phyloP scores from a whole-genome alignment of 1,140 invertebrate genomes.

The Drosophila pallidifrons region DNA sequence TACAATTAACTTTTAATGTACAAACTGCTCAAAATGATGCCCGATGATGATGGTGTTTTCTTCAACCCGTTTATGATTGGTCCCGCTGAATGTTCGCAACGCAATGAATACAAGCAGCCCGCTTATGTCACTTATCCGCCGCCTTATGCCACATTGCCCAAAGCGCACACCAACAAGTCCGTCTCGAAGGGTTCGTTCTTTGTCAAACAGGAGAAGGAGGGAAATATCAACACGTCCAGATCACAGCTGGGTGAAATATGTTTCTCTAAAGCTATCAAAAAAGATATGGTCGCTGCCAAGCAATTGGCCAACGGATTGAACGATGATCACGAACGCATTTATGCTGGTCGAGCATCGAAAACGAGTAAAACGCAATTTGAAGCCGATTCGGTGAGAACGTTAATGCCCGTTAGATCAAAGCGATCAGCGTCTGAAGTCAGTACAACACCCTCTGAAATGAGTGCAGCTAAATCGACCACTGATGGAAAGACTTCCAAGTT shows the following conservation, averaged over 20 bases:
- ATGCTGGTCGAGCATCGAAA: constrained; percentile 24
- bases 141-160: constrained; percentile 33
- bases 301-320: not conserved
- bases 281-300: constrained; percentile 63
- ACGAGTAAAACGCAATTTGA: not conserved
- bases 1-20: not conserved
- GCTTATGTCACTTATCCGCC: constrained; percentile 50
- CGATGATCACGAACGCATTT: constrained; percentile 21
- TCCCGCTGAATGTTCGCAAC: constrained; percentile 19
- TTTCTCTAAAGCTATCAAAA: constrained; percentile 66
- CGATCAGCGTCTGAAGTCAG: not conserved
- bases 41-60: constrained; percentile 29
- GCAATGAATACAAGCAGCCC: constrained; percentile 31
- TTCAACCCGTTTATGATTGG: constrained; percentile 67
- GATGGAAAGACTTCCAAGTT: not conserved
- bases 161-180: constrained; percentile 37
- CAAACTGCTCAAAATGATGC: constrained; percentile 42
- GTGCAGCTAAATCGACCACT: not conserved
- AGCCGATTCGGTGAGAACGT: constrained; percentile 28
- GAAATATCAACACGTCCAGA: not conserved
- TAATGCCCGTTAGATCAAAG: constrained; percentile 32
- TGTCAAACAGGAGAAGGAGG: not conserved
- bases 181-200: constrained; percentile 23
- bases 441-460: not conserved
- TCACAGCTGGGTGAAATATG: constrained; percentile 50